Base-by-base conservation (phyloP, 64 coral and sea anemone species). In the Astreopora myriophthalma region DNA sequence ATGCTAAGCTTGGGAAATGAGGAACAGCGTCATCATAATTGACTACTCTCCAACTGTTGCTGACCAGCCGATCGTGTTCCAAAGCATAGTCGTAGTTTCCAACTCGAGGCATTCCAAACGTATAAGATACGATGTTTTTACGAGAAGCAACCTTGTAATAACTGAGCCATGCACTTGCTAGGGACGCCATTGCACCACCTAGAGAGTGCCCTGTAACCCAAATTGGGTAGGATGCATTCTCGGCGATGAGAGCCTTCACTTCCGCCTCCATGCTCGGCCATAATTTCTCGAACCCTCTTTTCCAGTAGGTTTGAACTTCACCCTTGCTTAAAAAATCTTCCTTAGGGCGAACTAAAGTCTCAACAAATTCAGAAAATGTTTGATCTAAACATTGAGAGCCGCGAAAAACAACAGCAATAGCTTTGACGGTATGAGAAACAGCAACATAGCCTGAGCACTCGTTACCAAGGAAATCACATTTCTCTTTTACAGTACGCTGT, bases 161-260 rank as follows among this genome's bases (percentile, higher is more conserved):
- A 68, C 34, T 30, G 8, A 93, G 20, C 52, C 29, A 76, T 0
- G 92, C 87, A 51, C 92, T 93, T 1, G 92, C 92, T 8, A 93
- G 16, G 1, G 92, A 93, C n/a, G 92, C 85, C 57, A 93, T 86
- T 23, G 92, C 84, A 20, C 92, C 92, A 49, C 85, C 92, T 13
- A 94, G 84, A 79, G 91, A 93, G 67, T 93, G 91, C 10, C 91
- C 91, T 12, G 72, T 93, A 19, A 93, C 74, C 91, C 88, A 90
- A 5, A 90, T 4, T 70, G 68, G 33, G 22, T 90, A 90, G 2
- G 33, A 38, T 52, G 88, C 37, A 27, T 90, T 65, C 6, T 68
- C n/a, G 12, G 88, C 48, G 23, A 81, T 28, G 0, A 90, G 88
- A 71, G 11, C 35, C 31, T 31, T 51, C 6, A 78, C 44, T 62